Evolutionary conservation across 2,888 invertebrate species (phyloP).

Genomic region (Drosophila fungiperda): DNA sequence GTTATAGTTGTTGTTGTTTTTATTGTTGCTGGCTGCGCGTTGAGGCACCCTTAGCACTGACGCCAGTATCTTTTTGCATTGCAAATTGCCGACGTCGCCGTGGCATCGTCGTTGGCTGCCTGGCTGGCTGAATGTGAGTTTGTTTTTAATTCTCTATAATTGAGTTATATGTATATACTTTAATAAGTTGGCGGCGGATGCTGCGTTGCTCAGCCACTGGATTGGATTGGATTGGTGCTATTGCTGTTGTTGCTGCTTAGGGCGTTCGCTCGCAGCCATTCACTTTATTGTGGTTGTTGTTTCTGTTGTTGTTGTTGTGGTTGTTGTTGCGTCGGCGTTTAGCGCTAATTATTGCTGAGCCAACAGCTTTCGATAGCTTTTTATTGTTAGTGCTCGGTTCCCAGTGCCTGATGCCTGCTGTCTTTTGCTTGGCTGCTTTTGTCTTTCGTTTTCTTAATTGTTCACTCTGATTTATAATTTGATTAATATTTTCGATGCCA

Average conservation of each 20-base stretch:
- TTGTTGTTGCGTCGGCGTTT: conserved; percentile 63
- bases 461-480: conserved; percentile 75
- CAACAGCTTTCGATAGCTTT: conserved; percentile 73
- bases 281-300: conserved; percentile 33
- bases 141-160: conserved; percentile 81
- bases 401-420: conserved; percentile 17
- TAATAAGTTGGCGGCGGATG: conserved; percentile 77
- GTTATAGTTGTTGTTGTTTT: conserved; percentile 25
- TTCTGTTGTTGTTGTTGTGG: conserved; percentile 27
- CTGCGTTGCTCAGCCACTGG: conserved; percentile 51
- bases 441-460: conserved; percentile 70
- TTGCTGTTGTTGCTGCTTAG: conserved; percentile 44
- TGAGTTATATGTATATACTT: conserved; percentile 82
- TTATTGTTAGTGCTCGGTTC: conserved; percentile 49
- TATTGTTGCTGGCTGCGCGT: conserved; percentile 44
- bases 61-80: conserved; percentile 64
- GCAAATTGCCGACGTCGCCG: conserved; percentile 74
- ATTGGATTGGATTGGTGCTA: conserved; percentile 29
- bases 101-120: conserved; percentile 39
- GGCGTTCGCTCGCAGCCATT: conserved; percentile 57
- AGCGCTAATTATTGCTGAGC: conserved; percentile 80
- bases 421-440: conserved; percentile 59
- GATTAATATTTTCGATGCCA: conserved; percentile 64
- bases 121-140: conserved; percentile 56
- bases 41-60: conserved; percentile 27